phyloP scores from a whole-genome alignment of 2,888 invertebrate species.

The Pyrrhosoma nymphula region DNA sequence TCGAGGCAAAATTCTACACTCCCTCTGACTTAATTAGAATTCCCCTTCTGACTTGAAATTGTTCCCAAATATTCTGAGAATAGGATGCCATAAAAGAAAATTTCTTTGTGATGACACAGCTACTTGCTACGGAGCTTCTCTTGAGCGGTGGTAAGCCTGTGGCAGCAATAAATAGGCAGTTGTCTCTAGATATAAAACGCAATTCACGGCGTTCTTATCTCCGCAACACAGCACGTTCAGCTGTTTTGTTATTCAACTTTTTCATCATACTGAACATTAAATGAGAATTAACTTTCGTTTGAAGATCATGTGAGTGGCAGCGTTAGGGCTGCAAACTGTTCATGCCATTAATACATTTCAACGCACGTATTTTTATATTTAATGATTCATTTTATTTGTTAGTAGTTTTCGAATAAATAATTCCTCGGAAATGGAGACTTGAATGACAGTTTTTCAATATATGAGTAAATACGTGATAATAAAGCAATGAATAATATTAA shows the following conservation, averaged over 20 bases:
- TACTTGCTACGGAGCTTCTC: background rate
- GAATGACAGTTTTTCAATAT: too few relatives aligned
- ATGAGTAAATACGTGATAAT: too few relatives aligned
- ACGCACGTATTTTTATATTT: too few relatives aligned
- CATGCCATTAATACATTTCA: too few relatives aligned
- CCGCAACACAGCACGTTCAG: background rate
- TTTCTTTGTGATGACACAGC: background rate
- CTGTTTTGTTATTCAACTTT: background rate
- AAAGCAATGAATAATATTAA: too few relatives aligned
- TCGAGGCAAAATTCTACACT: too few relatives aligned
- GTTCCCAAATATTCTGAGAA: background rate
- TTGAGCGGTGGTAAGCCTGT: background rate
- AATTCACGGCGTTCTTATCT: background rate
- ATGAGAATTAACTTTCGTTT: background rate
- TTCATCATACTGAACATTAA: background rate
- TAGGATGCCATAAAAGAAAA: background rate
- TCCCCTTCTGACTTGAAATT: background rate
- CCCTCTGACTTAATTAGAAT: background rate
- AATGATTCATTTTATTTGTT: too few relatives aligned
- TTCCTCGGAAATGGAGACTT: too few relatives aligned
- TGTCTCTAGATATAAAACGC: background rate
- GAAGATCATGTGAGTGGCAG: too few relatives aligned
- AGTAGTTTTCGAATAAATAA: too few relatives aligned
- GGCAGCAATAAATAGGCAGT: background rate
- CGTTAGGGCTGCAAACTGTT: too few relatives aligned